Base-by-base conservation (phyloP, 2,888 invertebrate genomes). In the Sphinx pinastri region DNA sequence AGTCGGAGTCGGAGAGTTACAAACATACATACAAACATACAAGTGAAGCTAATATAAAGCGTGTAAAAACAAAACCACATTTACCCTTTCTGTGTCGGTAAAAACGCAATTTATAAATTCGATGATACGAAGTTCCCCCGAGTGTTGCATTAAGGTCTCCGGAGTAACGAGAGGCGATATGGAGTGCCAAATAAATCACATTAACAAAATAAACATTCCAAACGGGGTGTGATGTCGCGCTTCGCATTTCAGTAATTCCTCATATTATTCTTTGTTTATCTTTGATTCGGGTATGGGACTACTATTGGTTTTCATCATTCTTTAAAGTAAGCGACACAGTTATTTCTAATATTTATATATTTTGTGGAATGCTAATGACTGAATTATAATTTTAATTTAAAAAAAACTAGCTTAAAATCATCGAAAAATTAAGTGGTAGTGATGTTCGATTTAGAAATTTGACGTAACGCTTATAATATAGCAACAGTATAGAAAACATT, bases 181-280 rank as follows among this genome's bases (percentile, higher is more conserved):
- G 63, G 54, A 69, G 63, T 54, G 54, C 69, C 60, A 71, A 70
- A 73, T 69, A 74, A 73, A 73, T 74, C 73, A 76, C 79, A 80
- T 80, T 81, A 81, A 73, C 76, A 74, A 77, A 77, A 78, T 76
- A 82, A 82, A 82, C 76, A 78, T 74, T 68, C 59, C 47, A 63
- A 45, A 25, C 69, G 59, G 52, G 55, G 68, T 63, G 68, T 38
- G 67, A 66, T 19, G 70, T 38, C 69, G 76, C 63, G 70, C 69
- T 70, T 75, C 74, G 70, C 75, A 74, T 80, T 76, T 74, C 74
- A 68, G 71, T 73, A 73, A 77, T 75, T 68, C 69, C 70, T 58
- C 47, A 69, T 74, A 75, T 73, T 74, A 72, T 76, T 74, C 73
- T 73, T 72, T 77, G 75, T 76, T 75, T 76, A 79, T 74, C 72